Evolutionary conservation across 2,113 vertebrate species (phyloP).

Genomic region (Aviceda subcristata): DNA sequence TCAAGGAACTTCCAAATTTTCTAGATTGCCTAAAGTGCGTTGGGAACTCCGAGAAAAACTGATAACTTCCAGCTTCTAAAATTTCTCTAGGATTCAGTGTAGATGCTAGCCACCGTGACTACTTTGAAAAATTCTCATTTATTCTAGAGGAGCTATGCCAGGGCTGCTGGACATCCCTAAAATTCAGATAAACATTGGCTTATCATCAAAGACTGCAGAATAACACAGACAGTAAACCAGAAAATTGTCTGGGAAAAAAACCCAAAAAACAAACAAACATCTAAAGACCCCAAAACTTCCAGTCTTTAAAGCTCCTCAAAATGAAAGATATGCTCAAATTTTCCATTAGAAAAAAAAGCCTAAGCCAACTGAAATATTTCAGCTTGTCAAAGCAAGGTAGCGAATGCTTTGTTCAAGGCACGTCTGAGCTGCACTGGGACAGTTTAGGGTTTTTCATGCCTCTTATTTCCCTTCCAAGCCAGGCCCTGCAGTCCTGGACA

Average conservation of each 20-base stretch:
- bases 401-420: background rate
- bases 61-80: background rate
- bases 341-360: background rate
- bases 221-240: background rate
- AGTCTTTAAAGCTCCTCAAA: background rate
- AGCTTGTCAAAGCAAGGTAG: background rate
- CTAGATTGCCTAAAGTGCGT: background rate
- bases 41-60: background rate
- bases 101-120: background rate
- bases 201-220: background rate
- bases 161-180: background rate
- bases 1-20: background rate
- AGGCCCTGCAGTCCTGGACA: background rate
- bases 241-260: background rate
- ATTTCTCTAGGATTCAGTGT: background rate
- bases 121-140: background rate
- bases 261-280: background rate
- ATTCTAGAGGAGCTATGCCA: background rate
- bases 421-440: background rate
- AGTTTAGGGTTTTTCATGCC: background rate
- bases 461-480: background rate
- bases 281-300: fast-evolving
- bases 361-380: background rate
- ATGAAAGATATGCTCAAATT: background rate
- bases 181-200: background rate